Evolutionary conservation across 2,888 invertebrate genomes (phyloP).

Genomic region (Conomelus anceps): DNA sequence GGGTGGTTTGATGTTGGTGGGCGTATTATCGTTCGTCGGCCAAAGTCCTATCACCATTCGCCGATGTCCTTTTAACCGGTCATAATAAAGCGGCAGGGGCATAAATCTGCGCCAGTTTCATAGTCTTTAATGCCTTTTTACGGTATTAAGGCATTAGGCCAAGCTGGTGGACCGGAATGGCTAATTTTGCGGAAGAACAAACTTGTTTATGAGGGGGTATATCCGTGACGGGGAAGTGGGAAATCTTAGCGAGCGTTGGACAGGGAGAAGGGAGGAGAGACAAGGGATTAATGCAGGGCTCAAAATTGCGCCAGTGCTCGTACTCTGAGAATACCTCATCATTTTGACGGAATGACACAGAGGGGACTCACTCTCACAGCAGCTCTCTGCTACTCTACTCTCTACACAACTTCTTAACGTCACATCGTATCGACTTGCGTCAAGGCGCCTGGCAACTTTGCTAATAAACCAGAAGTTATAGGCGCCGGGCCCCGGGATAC

Average conservation of each 20-base stretch:
- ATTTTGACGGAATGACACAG: constrained; percentile 9
- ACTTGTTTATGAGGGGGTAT: constrained; percentile 10
- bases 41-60: neutral
- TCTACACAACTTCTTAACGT: too few relatives aligned
- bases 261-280: neutral
- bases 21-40: neutral
- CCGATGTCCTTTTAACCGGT: neutral
- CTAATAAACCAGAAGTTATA: neutral
- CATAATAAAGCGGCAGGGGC: neutral
- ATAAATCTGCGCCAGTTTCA: neutral
- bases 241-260: neutral
- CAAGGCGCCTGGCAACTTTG: neutral
- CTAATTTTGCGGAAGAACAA: constrained; percentile 11
- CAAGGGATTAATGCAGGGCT: neutral
- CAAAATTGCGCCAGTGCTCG: neutral
- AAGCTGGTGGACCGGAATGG: neutral
- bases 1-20: neutral
- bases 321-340: neutral
- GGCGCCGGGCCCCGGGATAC: neutral
- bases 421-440: neutral
- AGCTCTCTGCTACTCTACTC: too few relatives aligned
- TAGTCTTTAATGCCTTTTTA: constrained; percentile 7
- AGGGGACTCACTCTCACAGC: neutral
- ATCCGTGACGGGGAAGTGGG: neutral
- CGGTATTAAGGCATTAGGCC: constrained; percentile 10